Conservation (phyloP, 2,797 vertebrate genomes). For the Halcyon smyrnensis region DNA sequence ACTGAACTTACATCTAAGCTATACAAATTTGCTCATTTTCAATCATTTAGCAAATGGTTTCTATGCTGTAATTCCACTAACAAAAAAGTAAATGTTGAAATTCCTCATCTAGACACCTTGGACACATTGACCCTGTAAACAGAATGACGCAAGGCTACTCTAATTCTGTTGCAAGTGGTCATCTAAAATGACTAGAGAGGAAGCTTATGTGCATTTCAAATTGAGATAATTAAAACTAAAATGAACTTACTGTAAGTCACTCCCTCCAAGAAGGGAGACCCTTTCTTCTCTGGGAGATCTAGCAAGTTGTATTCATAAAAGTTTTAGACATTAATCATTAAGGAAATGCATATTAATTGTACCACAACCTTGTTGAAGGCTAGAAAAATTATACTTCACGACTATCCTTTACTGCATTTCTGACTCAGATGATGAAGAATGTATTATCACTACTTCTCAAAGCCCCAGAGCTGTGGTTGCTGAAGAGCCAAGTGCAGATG, state of each 20-base stretch:
- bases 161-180: not conserved
- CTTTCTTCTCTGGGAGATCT: not conserved
- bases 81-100: conserved; percentile 22
- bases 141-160: not conserved
- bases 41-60: not conserved
- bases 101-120: not conserved
- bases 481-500: not conserved
- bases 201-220: not conserved
- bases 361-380: not conserved
- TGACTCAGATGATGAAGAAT: not conserved
- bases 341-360: not conserved
- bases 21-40: conserved; percentile 24
- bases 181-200: not conserved
- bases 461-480: not conserved
- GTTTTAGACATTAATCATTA: too few relatives aligned
- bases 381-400: not conserved
- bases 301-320: not conserved
- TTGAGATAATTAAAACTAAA: not conserved
- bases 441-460: not conserved
- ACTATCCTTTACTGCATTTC: not conserved
- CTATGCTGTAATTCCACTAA: not conserved
- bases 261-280: not conserved
- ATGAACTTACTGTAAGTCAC: not conserved
- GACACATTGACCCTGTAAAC: not conserved
- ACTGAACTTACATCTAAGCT: conserved; percentile 7